These are phyloP conservation scores for Pelochelys cantorii DNA, from an alignment of 2,797 vertebrate species.

Conservation along the genomic window DNA sequence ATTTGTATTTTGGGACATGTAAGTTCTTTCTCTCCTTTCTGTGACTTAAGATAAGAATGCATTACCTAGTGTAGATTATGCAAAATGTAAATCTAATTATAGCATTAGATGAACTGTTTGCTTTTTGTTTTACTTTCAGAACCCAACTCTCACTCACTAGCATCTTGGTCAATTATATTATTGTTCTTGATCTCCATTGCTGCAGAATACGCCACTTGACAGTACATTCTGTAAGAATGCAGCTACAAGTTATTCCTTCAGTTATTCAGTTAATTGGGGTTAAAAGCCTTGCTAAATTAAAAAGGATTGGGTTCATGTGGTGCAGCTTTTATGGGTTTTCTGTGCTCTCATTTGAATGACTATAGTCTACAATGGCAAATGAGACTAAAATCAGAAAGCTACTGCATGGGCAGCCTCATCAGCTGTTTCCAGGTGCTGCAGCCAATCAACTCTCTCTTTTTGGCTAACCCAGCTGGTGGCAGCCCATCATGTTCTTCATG, in stretches of 20 bases:
- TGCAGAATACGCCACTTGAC: not conserved
- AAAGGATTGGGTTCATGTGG: not conserved
- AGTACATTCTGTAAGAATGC: not conserved
- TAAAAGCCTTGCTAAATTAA: not conserved
- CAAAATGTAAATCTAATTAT: not conserved
- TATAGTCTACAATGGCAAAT: not conserved
- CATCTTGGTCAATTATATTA: not conserved
- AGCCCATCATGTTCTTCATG: too few species aligned
- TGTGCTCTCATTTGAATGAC: not conserved
- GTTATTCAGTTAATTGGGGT: not conserved
- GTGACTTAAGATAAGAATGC: not conserved
- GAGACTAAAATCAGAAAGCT: not conserved
- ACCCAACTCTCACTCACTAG: not conserved
- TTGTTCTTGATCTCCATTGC: not conserved
- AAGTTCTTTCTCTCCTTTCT: not conserved
- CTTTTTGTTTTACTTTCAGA: not conserved
- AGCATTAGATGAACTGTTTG: not conserved
- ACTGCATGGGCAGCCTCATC: too few species aligned
- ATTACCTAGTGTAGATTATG: not conserved
- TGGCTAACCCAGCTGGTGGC: too few species aligned
- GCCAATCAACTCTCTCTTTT: too few species aligned
- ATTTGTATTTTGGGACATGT: not conserved
- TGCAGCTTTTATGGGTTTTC: not conserved
- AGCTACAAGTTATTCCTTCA: not conserved
- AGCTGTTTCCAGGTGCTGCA: too few species aligned